Evolutionary conservation across 2,888 invertebrate species (phyloP).

Genomic region (Melipona bicolor): DNA sequence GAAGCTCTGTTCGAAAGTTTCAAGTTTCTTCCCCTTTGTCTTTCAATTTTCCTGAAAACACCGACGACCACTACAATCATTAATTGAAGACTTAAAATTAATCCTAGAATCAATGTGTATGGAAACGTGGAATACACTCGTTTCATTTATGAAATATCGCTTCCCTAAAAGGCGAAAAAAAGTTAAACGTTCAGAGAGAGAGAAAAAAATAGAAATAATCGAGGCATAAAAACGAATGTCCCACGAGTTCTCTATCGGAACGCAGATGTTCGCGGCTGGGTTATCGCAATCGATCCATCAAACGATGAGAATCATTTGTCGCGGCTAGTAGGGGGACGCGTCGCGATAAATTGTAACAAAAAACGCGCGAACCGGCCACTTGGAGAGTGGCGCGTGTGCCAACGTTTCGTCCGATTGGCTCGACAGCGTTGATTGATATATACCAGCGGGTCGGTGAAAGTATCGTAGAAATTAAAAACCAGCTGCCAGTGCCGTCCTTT

Average conservation of each 20-base stretch:
- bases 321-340: not conserved
- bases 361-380: slow-evolving; percentile 28
- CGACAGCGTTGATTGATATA: slow-evolving; percentile 48
- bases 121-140: too few relatives aligned
- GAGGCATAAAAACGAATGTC: slow-evolving; percentile 4
- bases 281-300: slow-evolving; percentile 40
- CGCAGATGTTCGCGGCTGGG: slow-evolving; percentile 23
- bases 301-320: slow-evolving; percentile 40
- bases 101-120: too few relatives aligned
- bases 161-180: too few relatives aligned
- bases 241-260: not conserved
- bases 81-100: too few relatives aligned
- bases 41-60: too few relatives aligned
- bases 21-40: too few relatives aligned
- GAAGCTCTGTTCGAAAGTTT: too few relatives aligned
- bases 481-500: not conserved
- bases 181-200: not conserved
- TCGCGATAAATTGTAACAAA: slow-evolving; percentile 54
- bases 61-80: too few relatives aligned
- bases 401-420: slow-evolving; percentile 26
- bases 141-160: too few relatives aligned
- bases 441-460: not conserved
- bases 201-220: not conserved
- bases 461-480: not conserved
- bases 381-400: not conserved